Percentiles rank a stretch among this genome's conserved stretches.
Conservation (phyloP, 2,888 invertebrate species). For the Bedellia somnulentella region DNA sequence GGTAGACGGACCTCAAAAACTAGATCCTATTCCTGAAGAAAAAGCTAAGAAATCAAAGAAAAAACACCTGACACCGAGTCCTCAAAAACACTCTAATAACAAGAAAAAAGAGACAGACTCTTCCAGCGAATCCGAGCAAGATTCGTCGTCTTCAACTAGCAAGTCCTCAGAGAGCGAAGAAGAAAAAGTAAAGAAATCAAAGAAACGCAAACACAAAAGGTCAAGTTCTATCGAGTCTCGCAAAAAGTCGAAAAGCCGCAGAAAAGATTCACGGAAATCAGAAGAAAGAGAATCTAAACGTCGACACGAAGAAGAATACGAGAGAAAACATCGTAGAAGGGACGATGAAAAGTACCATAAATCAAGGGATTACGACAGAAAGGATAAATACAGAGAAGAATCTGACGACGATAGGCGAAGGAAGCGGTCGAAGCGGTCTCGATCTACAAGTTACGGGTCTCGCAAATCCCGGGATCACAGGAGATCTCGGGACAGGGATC, state of each 20-base stretch:
- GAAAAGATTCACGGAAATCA: background rate
- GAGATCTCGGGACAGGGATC: too few species aligned
- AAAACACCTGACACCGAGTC: constrained; percentile 32
- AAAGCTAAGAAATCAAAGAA: constrained; percentile 27
- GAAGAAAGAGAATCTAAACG: background rate
- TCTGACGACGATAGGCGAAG: constrained; percentile 35
- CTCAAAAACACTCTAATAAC: constrained; percentile 29
- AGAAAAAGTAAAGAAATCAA: constrained; percentile 18
- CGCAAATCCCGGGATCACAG: too few species aligned
- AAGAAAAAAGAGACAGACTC: constrained; percentile 30
- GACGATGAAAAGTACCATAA: constrained; percentile 28
- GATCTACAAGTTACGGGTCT: constrained; percentile 37
- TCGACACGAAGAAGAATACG: background rate
- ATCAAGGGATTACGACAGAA: background rate
- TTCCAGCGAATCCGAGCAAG: constrained; percentile 39
- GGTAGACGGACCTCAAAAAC: constrained; percentile 27
- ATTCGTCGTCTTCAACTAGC: constrained; percentile 25
- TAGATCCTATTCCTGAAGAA: constrained; percentile 33
- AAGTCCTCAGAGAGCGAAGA: constrained; percentile 27
- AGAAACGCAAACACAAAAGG: constrained; percentile 35
- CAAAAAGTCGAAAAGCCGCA: constrained; percentile 14
- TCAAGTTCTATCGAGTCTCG: constrained; percentile 31
- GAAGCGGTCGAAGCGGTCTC: constrained; percentile 38
- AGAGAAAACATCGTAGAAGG: constrained; percentile 24
- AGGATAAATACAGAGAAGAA: constrained; percentile 35